Evolutionary conservation across 2,113 vertebrate genomes (phyloP).

Genomic region (Salvelinus alpinus): DNA sequence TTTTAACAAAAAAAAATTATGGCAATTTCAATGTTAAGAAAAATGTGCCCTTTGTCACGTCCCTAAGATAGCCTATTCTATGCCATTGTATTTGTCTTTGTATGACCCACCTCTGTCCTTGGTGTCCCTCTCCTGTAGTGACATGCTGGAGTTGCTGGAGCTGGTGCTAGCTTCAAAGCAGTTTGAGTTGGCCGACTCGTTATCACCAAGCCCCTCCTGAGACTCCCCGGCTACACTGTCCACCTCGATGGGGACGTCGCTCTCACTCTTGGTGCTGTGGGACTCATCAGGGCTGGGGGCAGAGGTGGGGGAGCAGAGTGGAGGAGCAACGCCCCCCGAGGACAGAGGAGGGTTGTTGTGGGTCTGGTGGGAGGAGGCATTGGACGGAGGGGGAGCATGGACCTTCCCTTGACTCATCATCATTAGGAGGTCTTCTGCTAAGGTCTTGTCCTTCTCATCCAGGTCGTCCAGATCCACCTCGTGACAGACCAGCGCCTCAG

Average conservation of each 20-base stretch:
- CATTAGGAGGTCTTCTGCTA: conserved; percentile 69
- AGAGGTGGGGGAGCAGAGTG: conserved; percentile 70
- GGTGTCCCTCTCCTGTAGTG: conserved; percentile 68
- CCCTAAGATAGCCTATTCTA: no score
- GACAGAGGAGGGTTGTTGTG: conserved; percentile 24
- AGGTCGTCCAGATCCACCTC: conserved; percentile 94
- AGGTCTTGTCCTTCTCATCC: conserved; percentile 89
- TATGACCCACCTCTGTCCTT: conserved; percentile 82
- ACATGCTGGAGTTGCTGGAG: conserved; percentile 77
- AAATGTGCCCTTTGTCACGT: no score
- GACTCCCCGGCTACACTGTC: conserved; percentile 81
- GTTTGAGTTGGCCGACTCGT: conserved; percentile 57
- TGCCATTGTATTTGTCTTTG: no score
- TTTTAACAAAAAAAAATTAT: no score
- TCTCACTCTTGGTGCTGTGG: conserved; percentile 75
- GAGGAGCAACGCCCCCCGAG: conserved; percentile 33
- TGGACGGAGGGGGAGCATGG: conserved; percentile 46
- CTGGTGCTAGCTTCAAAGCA: conserved; percentile 61
- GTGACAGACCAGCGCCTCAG: conserved; percentile 90
- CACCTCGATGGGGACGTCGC: conserved; percentile 83
- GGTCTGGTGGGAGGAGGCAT: conserved; percentile 1
- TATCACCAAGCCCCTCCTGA: conserved; percentile 83
- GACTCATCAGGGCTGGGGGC: conserved; percentile 80
- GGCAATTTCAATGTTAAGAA: no score
- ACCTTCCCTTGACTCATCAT: conserved; percentile 51